A percentile compares a stretch with the other conserved stretches of the same genome.
phyloP scores from a whole-genome alignment of 2,888 invertebrate species.

The Nymphalis urticae region DNA sequence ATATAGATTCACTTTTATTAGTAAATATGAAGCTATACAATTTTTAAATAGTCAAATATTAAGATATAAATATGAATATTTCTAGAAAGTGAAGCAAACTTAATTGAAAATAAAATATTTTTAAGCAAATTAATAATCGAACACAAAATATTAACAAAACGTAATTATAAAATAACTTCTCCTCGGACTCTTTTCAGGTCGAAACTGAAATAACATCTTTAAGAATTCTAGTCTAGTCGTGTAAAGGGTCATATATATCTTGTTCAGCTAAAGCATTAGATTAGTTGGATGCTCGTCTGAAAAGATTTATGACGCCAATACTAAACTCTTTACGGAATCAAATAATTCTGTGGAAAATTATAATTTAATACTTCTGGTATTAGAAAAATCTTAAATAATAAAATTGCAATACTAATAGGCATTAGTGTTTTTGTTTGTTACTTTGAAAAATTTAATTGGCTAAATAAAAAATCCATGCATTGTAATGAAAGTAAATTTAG shows the following conservation, averaged over 20 bases:
- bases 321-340: constrained; percentile 49
- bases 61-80: too few species aligned
- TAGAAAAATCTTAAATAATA: constrained; percentile 1
- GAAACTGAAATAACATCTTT: not conserved
- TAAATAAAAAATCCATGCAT: not conserved
- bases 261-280: constrained; percentile 62
- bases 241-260: constrained; percentile 60
- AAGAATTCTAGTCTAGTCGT: constrained; percentile 51
- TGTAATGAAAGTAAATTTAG: too few species aligned
- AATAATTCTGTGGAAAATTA: constrained; percentile 20
- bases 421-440: not conserved
- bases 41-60: too few species aligned
- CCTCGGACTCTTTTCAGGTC: not conserved
- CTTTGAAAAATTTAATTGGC: not conserved
- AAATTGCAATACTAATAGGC: not conserved
- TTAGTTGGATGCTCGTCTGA: constrained; percentile 60
- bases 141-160: not conserved
- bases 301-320: constrained; percentile 70
- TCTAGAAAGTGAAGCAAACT: too few species aligned
- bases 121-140: too few species aligned
- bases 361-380: too few species aligned
- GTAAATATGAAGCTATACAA: too few species aligned
- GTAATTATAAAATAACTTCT: not conserved
- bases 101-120: too few species aligned
- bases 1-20: too few species aligned